Base-by-base conservation (phyloP, 2,888 invertebrate genomes). In the Alloscopus bannaensis region DNA sequence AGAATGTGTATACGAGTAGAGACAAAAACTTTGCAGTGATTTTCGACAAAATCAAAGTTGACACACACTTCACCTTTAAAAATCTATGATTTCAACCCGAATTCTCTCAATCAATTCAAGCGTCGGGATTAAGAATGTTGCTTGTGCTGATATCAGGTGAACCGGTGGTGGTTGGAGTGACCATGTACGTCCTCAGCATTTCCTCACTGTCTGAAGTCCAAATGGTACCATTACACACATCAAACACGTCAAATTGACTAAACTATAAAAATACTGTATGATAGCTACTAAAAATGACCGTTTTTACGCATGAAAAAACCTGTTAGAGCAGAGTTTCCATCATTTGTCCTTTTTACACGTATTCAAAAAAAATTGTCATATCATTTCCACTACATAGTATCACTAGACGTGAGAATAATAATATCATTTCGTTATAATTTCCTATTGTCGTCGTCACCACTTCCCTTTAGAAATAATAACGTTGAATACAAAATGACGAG, bases 141-240 rank as follows among this genome's bases (percentile, higher is more conserved):
- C 64, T 81, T 77, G 72, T 81, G 69, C 72, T 81, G 70, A 64
- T 76, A 77, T 82, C 84, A 90, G 90, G 89, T 87, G 88, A 89
- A 81, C 90, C 91, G 69, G 91, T 91, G 79, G 90, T 90, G 85
- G 91, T 91, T 80, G 90, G 90, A 82, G 90, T 91, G 83, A 91
- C 91, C 84, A 90, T 91, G 88, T 90, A 91, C 88, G 91, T 91
- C 82, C 89, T 91, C 84, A 90, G 90, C 86, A 91, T 91, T 87
- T 90, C 90, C 87, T 90, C 91, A 77, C 90, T 91, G 84, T 91
- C 91, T 83, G 91, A 91, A 89, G 91, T 90, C 83, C 89, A 90
- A 88, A 91, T 91, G 91, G 91, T 91, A 88, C 87, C 85, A 81
- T 79, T 62, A 60, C 59, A 84, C 81, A 83, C 81, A 82, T n/a